These are phyloP conservation scores for Heterodera schachtii DNA, from an alignment of 1,140 invertebrate species.

Conservation along the genomic window DNA sequence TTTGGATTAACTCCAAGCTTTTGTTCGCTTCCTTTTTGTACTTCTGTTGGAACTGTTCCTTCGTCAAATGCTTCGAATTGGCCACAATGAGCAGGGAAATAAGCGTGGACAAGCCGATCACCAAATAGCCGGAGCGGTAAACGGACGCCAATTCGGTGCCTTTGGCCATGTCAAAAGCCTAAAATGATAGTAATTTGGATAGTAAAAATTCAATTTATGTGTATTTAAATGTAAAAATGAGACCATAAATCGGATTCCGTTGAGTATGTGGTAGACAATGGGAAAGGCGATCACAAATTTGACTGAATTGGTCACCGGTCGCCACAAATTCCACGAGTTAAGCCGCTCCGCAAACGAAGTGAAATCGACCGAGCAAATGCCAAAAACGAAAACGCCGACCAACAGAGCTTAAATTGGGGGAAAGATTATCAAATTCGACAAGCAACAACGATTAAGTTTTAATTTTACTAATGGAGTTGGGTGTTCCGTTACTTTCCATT, in stretches of 20 bases:
- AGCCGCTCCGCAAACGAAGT: slow-evolving; percentile 47
- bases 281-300: slow-evolving; percentile 18
- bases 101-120: slow-evolving; percentile 51
- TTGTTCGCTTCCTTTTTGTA: not conserved
- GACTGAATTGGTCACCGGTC: slow-evolving; percentile 8
- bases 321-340: slow-evolving; percentile 13
- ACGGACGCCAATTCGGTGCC: slow-evolving; percentile 55
- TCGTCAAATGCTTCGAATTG: slow-evolving; percentile 41
- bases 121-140: slow-evolving; percentile 53
- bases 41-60: slow-evolving; percentile 32
- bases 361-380: slow-evolving; percentile 52
- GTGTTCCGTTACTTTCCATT: not conserved
- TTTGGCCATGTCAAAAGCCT: slow-evolving; percentile 62
- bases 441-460: not conserved
- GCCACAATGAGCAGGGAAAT: slow-evolving; percentile 53
- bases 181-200: slow-evolving; percentile 25
- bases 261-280: slow-evolving; percentile 19
- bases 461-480: too few species aligned
- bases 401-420: slow-evolving; percentile 41
- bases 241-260: slow-evolving; percentile 31
- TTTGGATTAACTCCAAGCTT: too few species aligned
- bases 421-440: too few species aligned
- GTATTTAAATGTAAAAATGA: too few species aligned
- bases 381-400: slow-evolving; percentile 56
- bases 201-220: slow-evolving; percentile 22